Conservation (phyloP, 1,140 invertebrate species). For the Danaus melanippus region DNA sequence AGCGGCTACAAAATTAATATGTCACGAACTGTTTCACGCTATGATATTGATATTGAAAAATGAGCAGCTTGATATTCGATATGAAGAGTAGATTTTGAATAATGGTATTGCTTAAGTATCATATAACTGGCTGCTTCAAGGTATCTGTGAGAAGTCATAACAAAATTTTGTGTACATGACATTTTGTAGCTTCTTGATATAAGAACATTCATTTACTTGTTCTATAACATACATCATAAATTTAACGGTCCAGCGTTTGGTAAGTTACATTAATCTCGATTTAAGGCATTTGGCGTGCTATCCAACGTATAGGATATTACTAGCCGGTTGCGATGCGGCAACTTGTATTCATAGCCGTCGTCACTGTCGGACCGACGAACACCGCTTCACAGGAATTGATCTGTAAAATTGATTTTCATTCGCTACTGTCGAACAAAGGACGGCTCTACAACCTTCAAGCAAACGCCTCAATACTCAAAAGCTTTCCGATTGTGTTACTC, state of each 20-base stretch:
- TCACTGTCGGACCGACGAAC: conserved; percentile 33
- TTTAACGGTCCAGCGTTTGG: conserved; percentile 45
- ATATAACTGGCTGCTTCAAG: too few species aligned
- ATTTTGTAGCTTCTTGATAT: too few species aligned
- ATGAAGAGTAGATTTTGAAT: too few species aligned
- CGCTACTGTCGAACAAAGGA: conserved; percentile 37
- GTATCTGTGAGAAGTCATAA: too few species aligned
- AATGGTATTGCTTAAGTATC: too few species aligned
- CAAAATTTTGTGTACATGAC: too few species aligned
- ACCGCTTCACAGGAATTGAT: conserved; percentile 38
- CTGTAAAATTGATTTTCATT: conserved; percentile 59
- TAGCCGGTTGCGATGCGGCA: conserved; percentile 32
- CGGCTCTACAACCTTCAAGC: conserved; percentile 15
- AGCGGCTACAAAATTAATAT: conserved; percentile 10
- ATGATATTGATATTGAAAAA: conserved; percentile 11
- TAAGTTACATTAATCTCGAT: conserved; percentile 60
- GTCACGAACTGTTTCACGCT: conserved; percentile 4
- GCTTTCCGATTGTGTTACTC: conserved; percentile 15
- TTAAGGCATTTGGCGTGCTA: conserved; percentile 32
- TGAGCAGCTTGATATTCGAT: conserved; percentile 1
- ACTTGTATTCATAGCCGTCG: conserved; percentile 52
- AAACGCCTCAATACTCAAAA: conserved; percentile 9
- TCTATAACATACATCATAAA: conserved; percentile 22
- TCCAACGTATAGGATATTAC: conserved; percentile 32
- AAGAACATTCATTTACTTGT: too few species aligned